Conservation (phyloP, 2,888 invertebrate species). For the Willowsia nigromaculata region DNA sequence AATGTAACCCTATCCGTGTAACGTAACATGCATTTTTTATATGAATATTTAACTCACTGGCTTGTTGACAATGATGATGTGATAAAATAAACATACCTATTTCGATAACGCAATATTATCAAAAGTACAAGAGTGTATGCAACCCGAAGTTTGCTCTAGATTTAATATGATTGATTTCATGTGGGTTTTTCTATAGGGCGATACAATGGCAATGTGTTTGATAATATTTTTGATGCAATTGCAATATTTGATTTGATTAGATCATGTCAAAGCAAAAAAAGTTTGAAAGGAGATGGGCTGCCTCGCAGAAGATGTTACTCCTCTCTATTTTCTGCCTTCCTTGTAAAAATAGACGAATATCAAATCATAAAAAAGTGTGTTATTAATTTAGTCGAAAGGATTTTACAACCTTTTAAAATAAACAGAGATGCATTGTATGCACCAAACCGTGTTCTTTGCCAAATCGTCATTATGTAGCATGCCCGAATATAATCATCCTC, state of each 20-base stretch:
- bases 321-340: background rate
- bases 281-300: background rate
- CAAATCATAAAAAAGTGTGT: too few relatives aligned
- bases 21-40: background rate
- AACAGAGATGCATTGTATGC: background rate
- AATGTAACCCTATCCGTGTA: background rate
- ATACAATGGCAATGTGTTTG: background rate
- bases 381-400: background rate
- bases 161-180: conserved; percentile 21
- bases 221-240: background rate
- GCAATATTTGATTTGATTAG: background rate
- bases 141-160: conserved; percentile 30
- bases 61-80: background rate
- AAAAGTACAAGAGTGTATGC: background rate
- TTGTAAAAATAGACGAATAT: background rate
- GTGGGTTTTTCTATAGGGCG: background rate
- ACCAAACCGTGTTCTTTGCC: background rate
- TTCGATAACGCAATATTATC: conserved; percentile 6
- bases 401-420: background rate
- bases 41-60: background rate
- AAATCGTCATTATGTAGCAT: background rate
- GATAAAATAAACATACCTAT: background rate
- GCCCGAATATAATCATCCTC: too few relatives aligned
- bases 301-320: background rate
- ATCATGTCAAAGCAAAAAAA: background rate